A percentile compares a stretch with the other conserved stretches of the same genome.
Evolutionary conservation across 2,113 vertebrate genomes (phyloP).

Genomic region (Craseonycteris thonglongyai): DNA sequence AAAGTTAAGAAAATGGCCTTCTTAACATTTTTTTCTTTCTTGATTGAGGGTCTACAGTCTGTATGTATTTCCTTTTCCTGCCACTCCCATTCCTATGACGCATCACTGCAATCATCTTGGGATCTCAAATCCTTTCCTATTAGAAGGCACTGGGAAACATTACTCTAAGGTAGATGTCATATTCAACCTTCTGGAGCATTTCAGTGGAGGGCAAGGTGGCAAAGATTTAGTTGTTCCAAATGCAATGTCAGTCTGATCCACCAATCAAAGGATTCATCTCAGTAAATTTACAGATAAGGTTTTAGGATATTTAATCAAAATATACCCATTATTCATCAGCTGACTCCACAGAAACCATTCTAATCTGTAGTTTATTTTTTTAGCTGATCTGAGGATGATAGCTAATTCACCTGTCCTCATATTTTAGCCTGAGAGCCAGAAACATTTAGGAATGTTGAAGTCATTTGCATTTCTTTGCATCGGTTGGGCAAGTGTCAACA

Average conservation of each 20-base stretch:
- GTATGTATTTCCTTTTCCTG: not conserved
- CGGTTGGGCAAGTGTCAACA: slow-evolving; percentile 69
- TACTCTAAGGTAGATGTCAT: not conserved
- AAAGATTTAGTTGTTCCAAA: slow-evolving; percentile 48
- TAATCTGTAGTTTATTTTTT: not conserved
- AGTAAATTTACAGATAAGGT: slow-evolving; percentile 63
- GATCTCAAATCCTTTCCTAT: not conserved
- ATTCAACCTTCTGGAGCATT: slow-evolving; percentile 10
- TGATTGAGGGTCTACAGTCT: not conserved
- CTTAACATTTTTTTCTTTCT: not conserved
- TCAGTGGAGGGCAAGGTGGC: rapidly evolving
- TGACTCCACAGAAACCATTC: not conserved
- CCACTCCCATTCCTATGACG: slow-evolving; percentile 27
- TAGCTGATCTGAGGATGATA: not conserved
- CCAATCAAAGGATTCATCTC: slow-evolving; percentile 60
- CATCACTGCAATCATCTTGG: not conserved
- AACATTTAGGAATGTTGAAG: slow-evolving; percentile 19
- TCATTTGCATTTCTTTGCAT: slow-evolving; percentile 61
- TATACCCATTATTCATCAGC: slow-evolving; percentile 53
- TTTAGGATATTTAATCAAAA: slow-evolving; percentile 72
- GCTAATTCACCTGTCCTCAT: slow-evolving; percentile 63
- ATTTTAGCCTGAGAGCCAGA: not conserved
- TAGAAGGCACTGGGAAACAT: not conserved
- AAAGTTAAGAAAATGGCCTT: not conserved
- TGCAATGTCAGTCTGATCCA: slow-evolving; percentile 46